phyloP scores from a whole-genome alignment of 2,113 vertebrate species.

The Tursiops truncatus region DNA sequence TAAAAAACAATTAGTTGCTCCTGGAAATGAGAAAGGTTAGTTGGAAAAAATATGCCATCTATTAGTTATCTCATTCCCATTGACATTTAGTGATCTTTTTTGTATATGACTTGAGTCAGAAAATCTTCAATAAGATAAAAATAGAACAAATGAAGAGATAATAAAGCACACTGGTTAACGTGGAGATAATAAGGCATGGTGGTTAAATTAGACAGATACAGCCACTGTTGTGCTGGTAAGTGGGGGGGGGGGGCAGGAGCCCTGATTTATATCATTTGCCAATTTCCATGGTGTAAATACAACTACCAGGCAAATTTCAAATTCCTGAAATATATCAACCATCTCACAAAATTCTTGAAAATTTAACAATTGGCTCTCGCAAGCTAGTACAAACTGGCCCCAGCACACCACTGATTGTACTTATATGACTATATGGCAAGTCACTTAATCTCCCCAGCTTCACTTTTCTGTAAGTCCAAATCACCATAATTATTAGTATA shows the following conservation, averaged over 20 bases:
- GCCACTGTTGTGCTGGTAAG: not conserved
- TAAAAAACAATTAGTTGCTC: not conserved
- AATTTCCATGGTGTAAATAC: not conserved
- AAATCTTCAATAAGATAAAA: not conserved
- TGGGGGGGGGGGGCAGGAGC: not conserved
- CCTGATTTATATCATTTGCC: not conserved
- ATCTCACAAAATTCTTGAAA: not conserved
- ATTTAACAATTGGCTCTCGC: not conserved
- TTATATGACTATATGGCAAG: not conserved
- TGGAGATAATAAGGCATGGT: not conserved
- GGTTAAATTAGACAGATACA: not conserved
- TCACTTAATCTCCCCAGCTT: not conserved
- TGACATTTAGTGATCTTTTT: not conserved
- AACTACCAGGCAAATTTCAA: not conserved
- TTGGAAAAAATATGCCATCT: not conserved
- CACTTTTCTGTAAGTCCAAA: not conserved
- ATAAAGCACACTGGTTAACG: not conserved
- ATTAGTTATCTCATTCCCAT: not conserved
- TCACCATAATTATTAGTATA: not conserved
- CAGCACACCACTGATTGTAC: not conserved
- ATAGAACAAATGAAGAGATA: conserved; percentile 10
- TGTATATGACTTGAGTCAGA: not conserved
- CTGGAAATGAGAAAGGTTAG: not conserved
- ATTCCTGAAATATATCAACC: not conserved
- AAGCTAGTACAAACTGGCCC: not conserved